Conservation (phyloP, 2,113 vertebrate species). For the Acrocephalus arundinaceus region DNA sequence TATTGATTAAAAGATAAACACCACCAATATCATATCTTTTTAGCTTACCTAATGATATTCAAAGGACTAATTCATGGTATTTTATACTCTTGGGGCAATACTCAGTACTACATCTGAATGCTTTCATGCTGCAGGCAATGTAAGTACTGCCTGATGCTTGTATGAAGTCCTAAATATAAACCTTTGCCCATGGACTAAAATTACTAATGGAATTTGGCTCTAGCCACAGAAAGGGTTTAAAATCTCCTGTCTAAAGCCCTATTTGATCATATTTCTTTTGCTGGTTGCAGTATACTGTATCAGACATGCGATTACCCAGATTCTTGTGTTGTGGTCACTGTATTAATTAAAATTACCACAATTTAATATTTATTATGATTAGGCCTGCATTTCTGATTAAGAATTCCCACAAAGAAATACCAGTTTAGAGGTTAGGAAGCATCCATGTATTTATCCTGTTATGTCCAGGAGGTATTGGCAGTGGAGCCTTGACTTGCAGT, state of each 20-base stretch:
- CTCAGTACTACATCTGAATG: background rate
- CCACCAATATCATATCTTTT: background rate
- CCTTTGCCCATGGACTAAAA: constrained; percentile 37
- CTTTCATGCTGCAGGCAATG: constrained; percentile 25
- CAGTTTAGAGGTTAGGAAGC: background rate
- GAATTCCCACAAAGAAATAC: background rate
- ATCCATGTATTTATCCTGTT: background rate
- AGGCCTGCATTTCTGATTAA: background rate
- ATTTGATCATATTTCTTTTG: constrained; percentile 47
- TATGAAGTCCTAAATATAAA: constrained; percentile 60
- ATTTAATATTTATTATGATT: background rate
- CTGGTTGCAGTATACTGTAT: background rate
- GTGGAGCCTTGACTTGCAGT: background rate
- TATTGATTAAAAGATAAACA: background rate
- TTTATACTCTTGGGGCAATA: background rate
- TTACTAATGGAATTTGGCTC: constrained; percentile 61
- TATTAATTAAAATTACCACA: background rate
- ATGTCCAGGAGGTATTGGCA: background rate
- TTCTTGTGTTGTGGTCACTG: background rate
- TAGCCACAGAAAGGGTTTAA: constrained; percentile 50
- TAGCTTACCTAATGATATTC: background rate
- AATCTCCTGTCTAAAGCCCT: constrained; percentile 39
- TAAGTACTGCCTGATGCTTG: background rate
- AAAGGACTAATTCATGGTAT: background rate
- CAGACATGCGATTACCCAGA: background rate